Base-by-base conservation (phyloP, 1,140 invertebrate species). In the Harpegnathos saltator region DNA sequence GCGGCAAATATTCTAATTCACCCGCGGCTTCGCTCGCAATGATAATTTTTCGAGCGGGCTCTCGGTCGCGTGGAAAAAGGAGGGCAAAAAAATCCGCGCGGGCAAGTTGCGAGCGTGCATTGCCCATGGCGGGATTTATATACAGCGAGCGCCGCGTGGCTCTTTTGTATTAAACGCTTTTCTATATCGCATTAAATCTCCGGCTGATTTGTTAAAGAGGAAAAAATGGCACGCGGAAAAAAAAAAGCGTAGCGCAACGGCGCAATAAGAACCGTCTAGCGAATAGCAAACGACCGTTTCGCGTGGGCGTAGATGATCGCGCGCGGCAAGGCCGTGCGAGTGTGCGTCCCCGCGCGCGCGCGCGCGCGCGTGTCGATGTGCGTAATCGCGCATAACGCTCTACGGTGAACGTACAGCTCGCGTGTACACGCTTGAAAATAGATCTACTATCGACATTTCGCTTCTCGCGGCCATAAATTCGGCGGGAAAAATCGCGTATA, bases 361-460 rank as follows among this genome's bases (percentile, higher is more conserved):
- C 19, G 54, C 12, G 38, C 15, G 11, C 11, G 4, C 38, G 11
- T 69, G 15, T 56, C 15, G 63, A 44, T 44, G 22, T 19, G 69
- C 59, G 33, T 50, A 52, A 63, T 69, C 29, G 26, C 50, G 63
- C 24, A 63, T 50, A 71, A 71, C 65, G 29, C 61, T 83, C 17
- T 54, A 52, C 63, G 29, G 22, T 33, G 72, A 33, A 71, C 56
- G 54, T 26, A 48, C 52, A 52, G 44, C 5, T 44, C 29, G 63
- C 63, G 71, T 56, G 82, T 26, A 52, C 61, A 81, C 65, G 77
- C 61, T 77, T 77, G 56, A 77, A 85, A 82, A 85, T 85, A 85
- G 85, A 85, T 87, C 77, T 72, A 56, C 71, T 82, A 82, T 85
- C 83, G 83, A 85, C 71, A 72, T 71, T 68, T 85, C 83, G 68